Evolutionary conservation across 2,888 invertebrate genomes (phyloP), one percentile per base, ranked within the genome.

Genomic region (Aphodius sticticus): DNA sequence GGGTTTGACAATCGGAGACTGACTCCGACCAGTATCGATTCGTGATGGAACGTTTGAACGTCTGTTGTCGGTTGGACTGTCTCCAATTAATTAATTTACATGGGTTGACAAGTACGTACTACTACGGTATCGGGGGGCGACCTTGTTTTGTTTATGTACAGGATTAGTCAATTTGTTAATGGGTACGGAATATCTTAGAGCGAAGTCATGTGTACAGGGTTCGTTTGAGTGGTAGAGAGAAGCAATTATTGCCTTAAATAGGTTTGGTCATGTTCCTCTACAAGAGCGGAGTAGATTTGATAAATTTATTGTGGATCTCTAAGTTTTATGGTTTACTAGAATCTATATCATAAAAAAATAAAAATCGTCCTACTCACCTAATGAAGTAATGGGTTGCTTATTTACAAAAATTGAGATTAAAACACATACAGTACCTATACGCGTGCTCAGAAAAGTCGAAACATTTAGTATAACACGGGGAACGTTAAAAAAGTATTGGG

Each of bases 21-120:
- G 26, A 70, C 12, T 70, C 5, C 70, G n/a, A 1, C 26, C 26
- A 4, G 16, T 16, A 70, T 70, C 15, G 70, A 70, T 70, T 16
- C 69, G 74, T n/a, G n/a, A 74, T 37, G n/a, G 71, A 35, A 71
- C 12, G 12, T 53, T 53, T 12, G 53, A 9, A 12, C 9, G 7
- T 53, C 1, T 53, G 12, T 53, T 12, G 53, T 53, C 12, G 53
- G 7, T 53, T 53, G 12, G 7, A 9, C 53, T 9, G 53, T 53
- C 53, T 53, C 53, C 53, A 53, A 53, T 53, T 53, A 53, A 53
- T 53, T 53, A 53, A 53, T 53, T 53, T 53, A 53, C 53, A 53
- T 53, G 12, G 53, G 12, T 12, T 53, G 9, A 53, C 53, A 53
- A 53, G 7, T 53, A 53, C 4, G 53, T 53, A 53, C 53, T 53